Conservation (phyloP, 2,113 vertebrate species). For the Eurystomus gularis region DNA sequence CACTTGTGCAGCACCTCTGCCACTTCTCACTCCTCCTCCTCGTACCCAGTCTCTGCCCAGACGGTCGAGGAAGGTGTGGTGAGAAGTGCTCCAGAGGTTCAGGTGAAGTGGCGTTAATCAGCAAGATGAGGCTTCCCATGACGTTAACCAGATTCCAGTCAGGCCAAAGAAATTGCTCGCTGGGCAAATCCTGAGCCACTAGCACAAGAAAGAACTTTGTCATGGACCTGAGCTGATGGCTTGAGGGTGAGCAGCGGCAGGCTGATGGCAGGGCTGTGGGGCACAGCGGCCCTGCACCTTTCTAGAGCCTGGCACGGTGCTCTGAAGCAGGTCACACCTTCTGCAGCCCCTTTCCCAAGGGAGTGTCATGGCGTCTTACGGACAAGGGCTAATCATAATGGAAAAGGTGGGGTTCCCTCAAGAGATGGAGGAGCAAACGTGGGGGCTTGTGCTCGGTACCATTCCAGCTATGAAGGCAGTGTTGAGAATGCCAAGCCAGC, state of each 20-base stretch:
- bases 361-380: accelerated
- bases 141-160: neutral
- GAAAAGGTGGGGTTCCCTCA: neutral
- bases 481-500: neutral
- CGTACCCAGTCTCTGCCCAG: accelerated
- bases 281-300: neutral
- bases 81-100: neutral
- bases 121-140: no score
- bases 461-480: neutral
- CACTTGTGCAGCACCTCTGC: neutral
- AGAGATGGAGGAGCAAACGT: neutral
- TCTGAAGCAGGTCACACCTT: accelerated
- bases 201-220: accelerated
- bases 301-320: neutral
- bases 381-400: neutral
- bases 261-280: neutral
- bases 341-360: neutral
- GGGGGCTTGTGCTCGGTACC: neutral
- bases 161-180: neutral
- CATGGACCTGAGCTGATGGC: neutral
- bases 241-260: neutral
- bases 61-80: accelerated
- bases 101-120: no score
- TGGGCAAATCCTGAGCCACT: neutral
- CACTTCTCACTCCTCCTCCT: neutral